phyloP scores from a whole-genome alignment of 2,113 vertebrate species.

The Anseranas semipalmata region DNA sequence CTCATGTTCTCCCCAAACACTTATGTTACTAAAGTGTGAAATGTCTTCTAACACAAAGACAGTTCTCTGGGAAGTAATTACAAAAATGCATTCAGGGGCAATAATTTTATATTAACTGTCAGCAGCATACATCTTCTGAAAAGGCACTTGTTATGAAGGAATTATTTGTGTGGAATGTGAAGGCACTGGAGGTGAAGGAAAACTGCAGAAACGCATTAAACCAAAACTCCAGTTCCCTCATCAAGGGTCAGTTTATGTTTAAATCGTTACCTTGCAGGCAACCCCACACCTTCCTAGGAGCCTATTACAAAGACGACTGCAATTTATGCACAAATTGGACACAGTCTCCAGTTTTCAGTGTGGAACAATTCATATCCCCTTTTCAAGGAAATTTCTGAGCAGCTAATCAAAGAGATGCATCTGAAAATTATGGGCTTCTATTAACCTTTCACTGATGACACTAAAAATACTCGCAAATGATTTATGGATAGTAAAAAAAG shows the following conservation, averaged over 20 bases:
- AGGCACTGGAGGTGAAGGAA: constrained; percentile 68
- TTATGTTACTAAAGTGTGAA: constrained; percentile 84
- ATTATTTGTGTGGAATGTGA: constrained; percentile 76
- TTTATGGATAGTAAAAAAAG: constrained; percentile 63
- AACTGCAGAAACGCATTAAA: constrained; percentile 66
- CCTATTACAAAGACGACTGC: constrained; percentile 67
- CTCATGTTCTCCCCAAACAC: constrained; percentile 81
- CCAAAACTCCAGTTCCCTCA: constrained; percentile 72
- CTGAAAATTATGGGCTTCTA: constrained; percentile 63
- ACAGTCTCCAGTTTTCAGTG: constrained; percentile 21
- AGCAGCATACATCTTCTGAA: constrained; percentile 81
- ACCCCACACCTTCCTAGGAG: constrained; percentile 47
- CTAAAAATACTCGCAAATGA: constrained; percentile 72
- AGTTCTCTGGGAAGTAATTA: constrained; percentile 87
- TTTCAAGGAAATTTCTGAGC: constrained; percentile 63
- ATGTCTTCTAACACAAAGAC: constrained; percentile 84
- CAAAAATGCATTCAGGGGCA: constrained; percentile 85
- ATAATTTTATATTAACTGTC: constrained; percentile 86
- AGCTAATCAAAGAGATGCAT: constrained; percentile 61
- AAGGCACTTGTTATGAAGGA: constrained; percentile 82
- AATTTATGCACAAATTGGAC: constrained; percentile 58
- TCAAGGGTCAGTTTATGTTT: constrained; percentile 80
- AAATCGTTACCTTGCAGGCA: constrained; percentile 77
- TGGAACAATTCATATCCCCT: constrained; percentile 62
- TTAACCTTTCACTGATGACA: constrained; percentile 71